Percentiles rank a stretch among this genome's conserved stretches.
phyloP scores from a whole-genome alignment of 2,888 invertebrate genomes.

The Heliconius erato region DNA sequence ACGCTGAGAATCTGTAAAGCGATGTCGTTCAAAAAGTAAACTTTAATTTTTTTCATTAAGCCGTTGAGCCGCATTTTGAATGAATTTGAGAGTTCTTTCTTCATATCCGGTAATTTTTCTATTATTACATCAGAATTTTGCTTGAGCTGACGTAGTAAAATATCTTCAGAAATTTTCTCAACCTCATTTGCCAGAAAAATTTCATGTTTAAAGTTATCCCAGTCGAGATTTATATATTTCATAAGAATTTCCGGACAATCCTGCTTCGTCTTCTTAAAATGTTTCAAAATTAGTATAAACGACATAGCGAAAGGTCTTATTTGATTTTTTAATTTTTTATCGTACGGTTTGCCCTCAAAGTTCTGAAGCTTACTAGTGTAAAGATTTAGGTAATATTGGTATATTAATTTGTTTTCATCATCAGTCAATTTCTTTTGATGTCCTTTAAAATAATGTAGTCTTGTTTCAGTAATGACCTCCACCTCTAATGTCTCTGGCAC shows the following conservation, averaged over 20 bases:
- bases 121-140: slow-evolving; percentile 50
- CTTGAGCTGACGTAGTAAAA: slow-evolving; percentile 53
- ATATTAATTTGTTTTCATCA: slow-evolving; percentile 54
- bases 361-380: slow-evolving; percentile 56
- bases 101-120: slow-evolving; percentile 42
- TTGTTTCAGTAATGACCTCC: slow-evolving; percentile 49
- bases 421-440: slow-evolving; percentile 48
- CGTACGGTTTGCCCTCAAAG: slow-evolving; percentile 52
- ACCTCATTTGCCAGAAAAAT: slow-evolving; percentile 47
- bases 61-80: slow-evolving; percentile 51
- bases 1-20: slow-evolving; percentile 58
- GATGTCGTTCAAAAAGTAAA: slow-evolving; percentile 66
- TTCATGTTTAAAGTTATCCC: slow-evolving; percentile 50
- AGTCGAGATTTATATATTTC: slow-evolving; percentile 58
- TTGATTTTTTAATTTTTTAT: slow-evolving; percentile 50
- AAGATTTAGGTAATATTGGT: slow-evolving; percentile 56
- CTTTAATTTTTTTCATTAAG: slow-evolving; percentile 63
- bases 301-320: slow-evolving; percentile 50
- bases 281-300: slow-evolving; percentile 54
- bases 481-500: slow-evolving; percentile 55
- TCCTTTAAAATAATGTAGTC: slow-evolving; percentile 42
- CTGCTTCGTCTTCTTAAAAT: slow-evolving; percentile 57
- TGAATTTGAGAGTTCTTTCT: slow-evolving; percentile 15
- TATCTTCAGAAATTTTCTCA: slow-evolving; percentile 47
- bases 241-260: slow-evolving; percentile 62